Evolutionary conservation across 1,140 invertebrate species (phyloP).

Genomic region (Hormaphis cornu): DNA sequence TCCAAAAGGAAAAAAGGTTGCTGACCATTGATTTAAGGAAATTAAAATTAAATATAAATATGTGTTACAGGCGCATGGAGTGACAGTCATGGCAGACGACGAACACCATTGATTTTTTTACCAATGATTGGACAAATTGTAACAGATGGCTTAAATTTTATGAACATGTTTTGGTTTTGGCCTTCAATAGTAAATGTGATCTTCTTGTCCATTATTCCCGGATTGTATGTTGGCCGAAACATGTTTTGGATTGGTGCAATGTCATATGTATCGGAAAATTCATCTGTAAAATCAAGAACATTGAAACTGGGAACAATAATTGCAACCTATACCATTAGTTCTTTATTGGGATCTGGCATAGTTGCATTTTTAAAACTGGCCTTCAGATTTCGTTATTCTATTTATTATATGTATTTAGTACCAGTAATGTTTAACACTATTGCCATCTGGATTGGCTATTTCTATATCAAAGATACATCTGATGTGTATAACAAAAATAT

Average conservation of each 20-base stretch:
- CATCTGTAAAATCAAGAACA: background rate
- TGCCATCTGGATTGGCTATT: background rate
- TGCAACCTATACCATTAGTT: constrained; percentile 1
- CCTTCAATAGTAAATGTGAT: background rate
- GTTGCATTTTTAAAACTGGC: background rate
- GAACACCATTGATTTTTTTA: constrained; percentile 44
- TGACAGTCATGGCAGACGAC: constrained; percentile 36
- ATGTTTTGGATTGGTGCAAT: background rate
- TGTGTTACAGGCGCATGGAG: constrained; percentile 33
- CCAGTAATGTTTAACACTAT: background rate
- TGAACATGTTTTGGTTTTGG: constrained; percentile 7
- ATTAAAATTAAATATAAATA: too few relatives aligned
- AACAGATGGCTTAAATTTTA: background rate
- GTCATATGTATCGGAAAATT: constrained; percentile 3
- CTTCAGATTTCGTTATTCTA: background rate
- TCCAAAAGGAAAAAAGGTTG: too few relatives aligned
- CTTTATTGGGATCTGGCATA: background rate
- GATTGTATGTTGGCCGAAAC: background rate
- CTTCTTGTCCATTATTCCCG: background rate
- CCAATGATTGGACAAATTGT: constrained; percentile 38
- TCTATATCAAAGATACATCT: background rate
- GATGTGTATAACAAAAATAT: background rate
- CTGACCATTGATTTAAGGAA: too few relatives aligned
- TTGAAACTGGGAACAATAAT: background rate
- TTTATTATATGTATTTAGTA: constrained; percentile 1